Evolutionary conservation across 2,797 vertebrate genomes (phyloP).

Genomic region (Diplodus sargus): DNA sequence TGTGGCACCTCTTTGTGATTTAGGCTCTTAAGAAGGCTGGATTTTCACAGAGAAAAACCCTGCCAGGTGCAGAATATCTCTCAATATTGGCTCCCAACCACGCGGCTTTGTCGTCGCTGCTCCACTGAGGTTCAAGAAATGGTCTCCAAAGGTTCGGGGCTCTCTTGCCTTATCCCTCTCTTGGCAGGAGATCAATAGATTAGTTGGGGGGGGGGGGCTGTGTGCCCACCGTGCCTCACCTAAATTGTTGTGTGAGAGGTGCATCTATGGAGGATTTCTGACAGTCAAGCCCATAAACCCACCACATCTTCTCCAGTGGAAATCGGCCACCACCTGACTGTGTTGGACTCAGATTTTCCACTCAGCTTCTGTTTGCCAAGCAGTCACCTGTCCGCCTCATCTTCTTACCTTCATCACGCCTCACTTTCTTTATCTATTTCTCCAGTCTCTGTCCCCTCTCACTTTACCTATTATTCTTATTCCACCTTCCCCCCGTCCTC

Average conservation of each 20-base stretch:
- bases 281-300: constrained; percentile 26
- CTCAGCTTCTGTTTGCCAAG: constrained; percentile 19
- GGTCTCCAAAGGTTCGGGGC: constrained; percentile 32
- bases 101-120: constrained; percentile 38
- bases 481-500: neutral
- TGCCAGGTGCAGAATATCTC: neutral
- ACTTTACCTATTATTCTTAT: constrained; percentile 4
- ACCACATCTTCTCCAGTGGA: constrained; percentile 27
- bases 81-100: constrained; percentile 15
- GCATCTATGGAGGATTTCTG: constrained; percentile 55
- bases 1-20: neutral
- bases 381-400: constrained; percentile 3
- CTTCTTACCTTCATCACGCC: neutral
- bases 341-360: constrained; percentile 27
- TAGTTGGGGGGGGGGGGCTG: constrained; percentile 34
- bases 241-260: constrained; percentile 50
- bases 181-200: constrained; percentile 67
- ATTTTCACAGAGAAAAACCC: constrained; percentile 6
- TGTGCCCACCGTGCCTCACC: constrained; percentile 29
- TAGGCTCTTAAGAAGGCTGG: neutral
- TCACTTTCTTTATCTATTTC: neutral
- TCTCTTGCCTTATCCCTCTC: constrained; percentile 45
- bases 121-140: constrained; percentile 33
- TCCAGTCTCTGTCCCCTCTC: neutral
- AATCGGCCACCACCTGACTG: constrained; percentile 26